phyloP scores from a whole-genome alignment of 2,888 invertebrate species.

The Ceramica pisi region DNA sequence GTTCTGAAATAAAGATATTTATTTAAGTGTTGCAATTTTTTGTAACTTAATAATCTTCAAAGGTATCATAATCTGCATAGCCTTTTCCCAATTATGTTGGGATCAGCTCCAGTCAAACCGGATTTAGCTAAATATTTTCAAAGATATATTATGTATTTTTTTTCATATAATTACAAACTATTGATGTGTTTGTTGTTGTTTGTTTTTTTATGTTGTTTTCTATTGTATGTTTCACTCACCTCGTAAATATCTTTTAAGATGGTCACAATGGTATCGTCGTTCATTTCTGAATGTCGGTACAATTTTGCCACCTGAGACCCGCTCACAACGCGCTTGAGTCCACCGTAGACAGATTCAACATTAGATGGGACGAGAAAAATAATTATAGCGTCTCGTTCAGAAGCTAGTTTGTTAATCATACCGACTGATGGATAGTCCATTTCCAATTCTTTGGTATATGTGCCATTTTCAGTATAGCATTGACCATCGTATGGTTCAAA shows the following conservation, averaged over 20 bases:
- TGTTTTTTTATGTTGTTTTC: too few relatives aligned
- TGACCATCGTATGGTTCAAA: conserved; percentile 93
- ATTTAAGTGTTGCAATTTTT: not conserved
- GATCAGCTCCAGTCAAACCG: too few relatives aligned
- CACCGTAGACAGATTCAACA: conserved; percentile 61
- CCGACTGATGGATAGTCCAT: conserved; percentile 96
- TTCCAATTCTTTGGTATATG: conserved; percentile 89
- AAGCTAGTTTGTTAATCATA: conserved; percentile 89
- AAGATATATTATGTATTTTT: too few relatives aligned
- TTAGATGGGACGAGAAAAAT: conserved; percentile 72
- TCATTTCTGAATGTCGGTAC: not conserved
- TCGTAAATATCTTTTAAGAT: conserved; percentile 74
- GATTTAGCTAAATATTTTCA: too few relatives aligned
- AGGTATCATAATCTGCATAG: too few relatives aligned
- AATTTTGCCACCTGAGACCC: conserved; percentile 69
- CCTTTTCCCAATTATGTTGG: too few relatives aligned
- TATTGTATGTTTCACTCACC: conserved; percentile 71
- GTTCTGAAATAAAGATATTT: conserved; percentile 68
- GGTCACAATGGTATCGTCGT: conserved; percentile 55
- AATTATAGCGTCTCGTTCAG: conserved; percentile 71
- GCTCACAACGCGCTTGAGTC: conserved; percentile 66
- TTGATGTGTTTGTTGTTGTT: too few relatives aligned
- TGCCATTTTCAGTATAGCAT: conserved; percentile 91
- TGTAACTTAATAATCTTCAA: not conserved
- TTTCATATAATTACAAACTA: too few relatives aligned